phyloP scores from a whole-genome alignment of 2,888 invertebrate species.

The Drosophila suboccidentalis region DNA sequence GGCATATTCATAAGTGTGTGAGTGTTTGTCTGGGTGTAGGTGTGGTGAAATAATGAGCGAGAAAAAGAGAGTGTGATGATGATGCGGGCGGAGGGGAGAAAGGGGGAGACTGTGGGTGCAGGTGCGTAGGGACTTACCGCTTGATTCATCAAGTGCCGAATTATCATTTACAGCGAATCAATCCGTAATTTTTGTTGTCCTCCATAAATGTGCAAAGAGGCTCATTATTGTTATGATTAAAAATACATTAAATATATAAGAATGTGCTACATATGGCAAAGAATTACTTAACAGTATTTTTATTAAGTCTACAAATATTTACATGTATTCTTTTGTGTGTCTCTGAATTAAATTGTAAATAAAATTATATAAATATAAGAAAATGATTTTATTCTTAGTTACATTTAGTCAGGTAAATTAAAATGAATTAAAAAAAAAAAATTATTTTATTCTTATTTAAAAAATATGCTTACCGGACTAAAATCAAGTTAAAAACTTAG shows the following conservation, averaged over 20 bases:
- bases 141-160: slow-evolving; percentile 33
- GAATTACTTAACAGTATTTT: slow-evolving; percentile 9
- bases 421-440: no score
- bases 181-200: slow-evolving; percentile 2
- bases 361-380: no score
- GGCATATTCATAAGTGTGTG: slow-evolving; percentile 26
- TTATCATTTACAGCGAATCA: background rate
- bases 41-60: slow-evolving; percentile 38
- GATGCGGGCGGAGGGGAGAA: background rate
- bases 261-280: background rate
- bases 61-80: background rate
- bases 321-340: background rate
- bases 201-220: slow-evolving; percentile 1
- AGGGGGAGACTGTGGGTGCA: slow-evolving; percentile 22
- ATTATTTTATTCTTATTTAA: no score
- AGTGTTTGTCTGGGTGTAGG: slow-evolving; percentile 34
- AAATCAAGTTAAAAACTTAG: no score
- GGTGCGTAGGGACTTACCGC: slow-evolving; percentile 36
- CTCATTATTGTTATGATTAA: slow-evolving; percentile 12
- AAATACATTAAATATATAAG: slow-evolving; percentile 10
- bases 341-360: background rate
- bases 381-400: no score
- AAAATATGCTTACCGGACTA: no score
- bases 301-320: background rate
- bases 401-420: no score